Evolutionary conservation across 2,888 invertebrate species (phyloP), one percentile per base, ranked within the genome.

Genomic region (Omphaloscelis lunosa): DNA sequence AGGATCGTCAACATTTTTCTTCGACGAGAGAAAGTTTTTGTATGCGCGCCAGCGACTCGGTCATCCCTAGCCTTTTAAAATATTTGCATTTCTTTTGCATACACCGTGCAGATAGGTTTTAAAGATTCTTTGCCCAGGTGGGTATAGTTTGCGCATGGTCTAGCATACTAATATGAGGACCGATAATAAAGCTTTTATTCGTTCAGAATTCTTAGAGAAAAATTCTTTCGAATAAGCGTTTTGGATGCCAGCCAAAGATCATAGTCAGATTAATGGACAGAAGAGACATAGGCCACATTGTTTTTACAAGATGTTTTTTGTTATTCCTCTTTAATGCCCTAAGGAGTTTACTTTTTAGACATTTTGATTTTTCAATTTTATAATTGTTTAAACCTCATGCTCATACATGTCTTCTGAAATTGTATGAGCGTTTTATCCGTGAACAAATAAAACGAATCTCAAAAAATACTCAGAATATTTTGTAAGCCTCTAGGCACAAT

Each of bases 81-180:
- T 93, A 95, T 94, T 95, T 94, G 94, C 94, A 95, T 96, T 95
- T 93, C 93, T 93, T 93, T 92, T 92, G 91, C 93, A 93, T 91
- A 92, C 90, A 88, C 82, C 86, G 88, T 88, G 89, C 84, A 87
- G 90, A 89, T 91, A 90, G 88, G 89, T 92, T 93, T 91, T 79
- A 86, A 84, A 87, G 89, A 90, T 92, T 89, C 90, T 87, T 91
- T 86, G 88, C 81, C 80, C 84, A 87, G 84, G 87, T 83, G 82
- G 81, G 85, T 79, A 77, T 75, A 78, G 80, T 72, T 73, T 68
- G 77, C 53, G 79, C 79, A 79, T 80, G 82, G 84, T 86, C 77
- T 79, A 63, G 73, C 78, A 87, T 87, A 86, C 85, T 82, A 87
- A 87, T 87, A 84, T 74, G 29, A 61, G 59, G 73, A 78, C 84